Evolutionary conservation across 2,797 vertebrate species (phyloP).

Genomic region (Sparus aurata): DNA sequence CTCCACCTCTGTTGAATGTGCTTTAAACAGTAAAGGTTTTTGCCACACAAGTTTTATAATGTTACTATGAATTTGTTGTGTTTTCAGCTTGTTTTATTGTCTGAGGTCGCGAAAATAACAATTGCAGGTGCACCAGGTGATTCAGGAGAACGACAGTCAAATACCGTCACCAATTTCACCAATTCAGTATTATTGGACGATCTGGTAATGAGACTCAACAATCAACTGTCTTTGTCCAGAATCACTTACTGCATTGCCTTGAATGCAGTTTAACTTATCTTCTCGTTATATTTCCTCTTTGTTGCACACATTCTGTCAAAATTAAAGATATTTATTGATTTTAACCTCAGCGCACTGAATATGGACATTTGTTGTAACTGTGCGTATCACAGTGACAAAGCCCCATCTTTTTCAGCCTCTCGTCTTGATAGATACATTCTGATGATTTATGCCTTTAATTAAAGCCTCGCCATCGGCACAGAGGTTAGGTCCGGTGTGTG

Average conservation of each 20-base stretch:
- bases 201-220: too few species aligned
- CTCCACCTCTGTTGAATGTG: not conserved
- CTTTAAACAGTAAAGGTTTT: not conserved
- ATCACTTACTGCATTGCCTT: too few species aligned
- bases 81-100: not conserved
- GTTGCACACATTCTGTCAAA: too few species aligned
- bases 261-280: not conserved
- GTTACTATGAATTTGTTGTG: not conserved
- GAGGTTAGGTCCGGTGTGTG: constrained; percentile 51
- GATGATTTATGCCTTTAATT: constrained; percentile 68
- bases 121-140: too few species aligned
- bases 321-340: not conserved
- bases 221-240: too few species aligned
- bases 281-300: not conserved
- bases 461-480: constrained; percentile 36
- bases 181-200: too few species aligned
- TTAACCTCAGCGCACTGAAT: not conserved
- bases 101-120: not conserved
- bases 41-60: not conserved
- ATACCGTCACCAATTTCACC: too few species aligned
- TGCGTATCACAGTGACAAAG: not conserved
- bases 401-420: not conserved
- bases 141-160: too few species aligned
- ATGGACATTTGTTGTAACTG: not conserved
- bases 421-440: constrained; percentile 49